Conservation (phyloP, 2,113 vertebrate genomes). For the Orycteropus afer region DNA sequence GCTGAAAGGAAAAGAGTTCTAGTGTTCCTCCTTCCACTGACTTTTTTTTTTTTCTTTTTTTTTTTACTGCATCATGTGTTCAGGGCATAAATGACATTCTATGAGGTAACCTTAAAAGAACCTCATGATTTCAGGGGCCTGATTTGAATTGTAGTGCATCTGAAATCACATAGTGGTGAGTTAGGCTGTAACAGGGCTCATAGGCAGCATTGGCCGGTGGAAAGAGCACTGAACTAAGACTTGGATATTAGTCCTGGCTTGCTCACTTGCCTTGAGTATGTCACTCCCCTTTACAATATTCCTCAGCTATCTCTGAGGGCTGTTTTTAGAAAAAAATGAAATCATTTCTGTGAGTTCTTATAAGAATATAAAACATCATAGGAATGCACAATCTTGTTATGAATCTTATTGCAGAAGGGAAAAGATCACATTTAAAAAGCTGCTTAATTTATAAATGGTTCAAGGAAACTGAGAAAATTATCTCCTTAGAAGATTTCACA, state of each 20-base stretch:
- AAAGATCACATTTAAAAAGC: background rate
- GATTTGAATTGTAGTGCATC: background rate
- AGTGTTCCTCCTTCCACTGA: background rate
- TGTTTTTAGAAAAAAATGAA: slow-evolving; percentile 31
- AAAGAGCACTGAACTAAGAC: background rate
- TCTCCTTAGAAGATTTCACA: background rate
- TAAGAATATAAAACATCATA: background rate
- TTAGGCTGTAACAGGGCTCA: too few species aligned
- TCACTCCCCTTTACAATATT: background rate
- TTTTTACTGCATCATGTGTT: background rate
- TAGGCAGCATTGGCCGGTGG: rapidly evolving
- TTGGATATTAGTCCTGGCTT: rapidly evolving
- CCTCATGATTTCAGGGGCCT: background rate
- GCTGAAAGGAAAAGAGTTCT: background rate
- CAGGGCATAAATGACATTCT: background rate
- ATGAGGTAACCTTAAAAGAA: background rate
- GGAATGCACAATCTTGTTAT: background rate
- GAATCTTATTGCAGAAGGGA: too few species aligned
- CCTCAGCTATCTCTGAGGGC: background rate
- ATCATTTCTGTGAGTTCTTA: background rate
- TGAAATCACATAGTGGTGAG: background rate
- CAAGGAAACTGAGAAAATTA: background rate
- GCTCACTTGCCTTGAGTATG: background rate
- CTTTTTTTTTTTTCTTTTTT: background rate
- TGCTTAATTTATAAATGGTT: background rate